Evolutionary conservation across 2,797 vertebrate species (phyloP), one percentile per base, ranked within the genome.

Genomic region (Anomalospiza imberbis): DNA sequence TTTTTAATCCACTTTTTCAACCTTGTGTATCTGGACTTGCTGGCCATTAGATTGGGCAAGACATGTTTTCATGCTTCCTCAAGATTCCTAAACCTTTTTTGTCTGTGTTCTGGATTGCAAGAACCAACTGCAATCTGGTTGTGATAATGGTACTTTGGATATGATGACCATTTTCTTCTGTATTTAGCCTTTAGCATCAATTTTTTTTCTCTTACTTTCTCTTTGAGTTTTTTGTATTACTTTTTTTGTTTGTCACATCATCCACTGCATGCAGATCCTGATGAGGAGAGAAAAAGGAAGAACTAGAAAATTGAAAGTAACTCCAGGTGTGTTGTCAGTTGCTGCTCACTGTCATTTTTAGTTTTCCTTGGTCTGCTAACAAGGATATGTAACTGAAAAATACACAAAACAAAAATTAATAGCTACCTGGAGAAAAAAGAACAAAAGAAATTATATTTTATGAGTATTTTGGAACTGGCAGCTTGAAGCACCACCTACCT

Each of bases 401-500:
- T 88, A 87, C 85, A 84, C 12, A 94, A 89, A 97, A 28, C 58
- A 66, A 96, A 96, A 96, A 92, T 68, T 78, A 86, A 42, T 78
- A 83, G 71, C 47, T 76, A 65, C 40, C 45, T 60, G 51, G 58
- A 61, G 77, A 12, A 53, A 70, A 94, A 95, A 87, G 5, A 85
- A 78, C 55, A 73, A 45, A 71, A 92, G 76, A 97, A 89, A 60
- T 95, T 97, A 95, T 91, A 77, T 96, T 96, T 67, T 91, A 88
- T 77, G 55, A 92, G 20, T 38, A 42, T 73, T 96, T 95, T 68
- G 58, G 54, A 94, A 53, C 65, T 96, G 96, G 95, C 93, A 96
- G 75, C 55, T 91, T 65, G 78, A 96, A 94, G 79, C 75, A 92
- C 88, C 96, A 98, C 92, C 96, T 97, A 96, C 87, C 66, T 40